phyloP scores from a whole-genome alignment of 2,797 vertebrate species.

The Meda fulgida region DNA sequence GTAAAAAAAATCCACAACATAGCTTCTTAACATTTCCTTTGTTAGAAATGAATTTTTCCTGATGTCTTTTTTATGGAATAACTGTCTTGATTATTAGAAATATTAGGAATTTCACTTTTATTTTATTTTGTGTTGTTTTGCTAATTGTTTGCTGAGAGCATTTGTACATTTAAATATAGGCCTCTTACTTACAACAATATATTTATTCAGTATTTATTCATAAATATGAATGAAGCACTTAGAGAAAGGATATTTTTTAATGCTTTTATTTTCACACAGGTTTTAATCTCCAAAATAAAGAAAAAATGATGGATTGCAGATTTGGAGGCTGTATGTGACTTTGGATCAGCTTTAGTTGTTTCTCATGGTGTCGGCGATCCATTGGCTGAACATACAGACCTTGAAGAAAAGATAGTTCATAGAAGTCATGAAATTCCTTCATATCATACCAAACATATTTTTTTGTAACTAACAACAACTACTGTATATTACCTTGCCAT shows the following conservation, averaged over 20 bases:
- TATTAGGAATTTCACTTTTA: neutral
- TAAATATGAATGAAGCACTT: neutral
- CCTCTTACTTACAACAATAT: neutral
- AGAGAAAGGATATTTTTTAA: slow-evolving; percentile 1
- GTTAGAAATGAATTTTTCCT: too few species aligned
- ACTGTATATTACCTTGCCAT: slow-evolving; percentile 65
- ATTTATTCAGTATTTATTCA: neutral
- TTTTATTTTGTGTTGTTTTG: neutral
- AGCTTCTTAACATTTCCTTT: too few species aligned
- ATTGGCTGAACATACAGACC: slow-evolving; percentile 65
- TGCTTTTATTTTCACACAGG: slow-evolving; percentile 40
- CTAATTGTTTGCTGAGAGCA: neutral
- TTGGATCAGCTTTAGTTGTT: slow-evolving; percentile 51
- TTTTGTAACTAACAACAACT: neutral
- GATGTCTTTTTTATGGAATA: neutral
- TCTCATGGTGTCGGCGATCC: slow-evolving; percentile 61
- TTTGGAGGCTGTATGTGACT: neutral
- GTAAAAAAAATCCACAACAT: too few species aligned
- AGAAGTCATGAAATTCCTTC: neutral
- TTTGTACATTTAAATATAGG: neutral
- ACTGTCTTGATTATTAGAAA: neutral
- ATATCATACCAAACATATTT: neutral
- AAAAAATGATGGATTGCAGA: neutral
- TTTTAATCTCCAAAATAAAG: slow-evolving; percentile 9
- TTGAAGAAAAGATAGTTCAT: slow-evolving; percentile 38